Base-by-base conservation (phyloP, 1,140 invertebrate genomes). In the Ostrea edulis region DNA sequence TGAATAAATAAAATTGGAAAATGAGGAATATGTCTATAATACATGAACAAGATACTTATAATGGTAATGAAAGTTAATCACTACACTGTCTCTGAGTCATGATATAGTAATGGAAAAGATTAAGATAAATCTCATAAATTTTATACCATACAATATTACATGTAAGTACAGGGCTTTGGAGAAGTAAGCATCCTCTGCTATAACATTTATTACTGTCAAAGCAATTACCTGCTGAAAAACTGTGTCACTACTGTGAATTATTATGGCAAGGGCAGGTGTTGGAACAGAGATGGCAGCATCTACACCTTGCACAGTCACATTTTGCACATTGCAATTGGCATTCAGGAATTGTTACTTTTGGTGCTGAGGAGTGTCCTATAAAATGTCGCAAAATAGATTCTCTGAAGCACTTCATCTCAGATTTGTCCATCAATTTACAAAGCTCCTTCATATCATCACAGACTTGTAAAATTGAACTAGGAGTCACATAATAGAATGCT, bases 321-420 rank as follows among this genome's bases (percentile, higher is more conserved):
- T 14, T 35, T 82, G 51, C 53, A 87, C 86, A 87, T 82, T 87
- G 68, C 5, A 8, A 20, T 14, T 86, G 52, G 55, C 51, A 86
- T 68, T 17, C 25, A 53, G 53, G 53, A 22, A n/a, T n/a, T n/a
- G n/a, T n/a, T n/a, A 4, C 17, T 8, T 53, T 14, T 7, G 22
- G 51, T 12, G 29, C 5, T 12, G 51, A 77, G 14, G n/a, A 22
- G 8, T n/a, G n/a, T 8, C 25, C 44, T 20, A 81, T 81, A 44
- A 54, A 12, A 53, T 22, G 52, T 25, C 35, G 52, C 53, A 86
- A 81, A 17, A 82, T 25, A 55, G 71, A 25, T 55, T 83, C 51
- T 62, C 71, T 44, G 35, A 82, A 87, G 51, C 85, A 86, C 7
- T 44, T 3, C 4, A 77, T 54, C 7, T 51, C 7, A 51, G n/a